Conservation (phyloP, 2,888 invertebrate species). For the Cantharis nigra region DNA sequence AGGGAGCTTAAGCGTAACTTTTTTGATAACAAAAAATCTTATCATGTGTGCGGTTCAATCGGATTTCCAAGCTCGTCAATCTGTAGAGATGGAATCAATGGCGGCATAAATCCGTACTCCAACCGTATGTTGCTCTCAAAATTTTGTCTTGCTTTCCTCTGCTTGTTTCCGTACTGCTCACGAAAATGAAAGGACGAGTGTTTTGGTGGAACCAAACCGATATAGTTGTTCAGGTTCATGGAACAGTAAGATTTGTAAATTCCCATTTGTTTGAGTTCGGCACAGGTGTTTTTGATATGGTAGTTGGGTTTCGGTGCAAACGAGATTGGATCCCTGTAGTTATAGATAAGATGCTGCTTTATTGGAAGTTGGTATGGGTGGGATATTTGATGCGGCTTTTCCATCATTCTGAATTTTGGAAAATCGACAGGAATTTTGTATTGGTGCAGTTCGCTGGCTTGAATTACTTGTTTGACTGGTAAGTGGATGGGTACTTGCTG, state of each 20-base stretch:
- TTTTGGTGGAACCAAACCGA: constrained; percentile 25
- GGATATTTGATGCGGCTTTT: not conserved
- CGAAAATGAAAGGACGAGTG: constrained; percentile 21
- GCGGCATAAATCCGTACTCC: constrained; percentile 84
- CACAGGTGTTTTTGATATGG: not conserved
- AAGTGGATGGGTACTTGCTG: constrained; percentile 36
- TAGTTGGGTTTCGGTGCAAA: constrained; percentile 34
- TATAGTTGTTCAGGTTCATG: constrained; percentile 26
- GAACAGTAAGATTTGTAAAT: constrained; percentile 13
- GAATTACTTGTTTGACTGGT: constrained; percentile 41
- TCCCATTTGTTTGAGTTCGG: constrained; percentile 6
- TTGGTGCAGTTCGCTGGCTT: constrained; percentile 42
- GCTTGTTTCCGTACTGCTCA: constrained; percentile 20
- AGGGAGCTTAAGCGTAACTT: not conserved
- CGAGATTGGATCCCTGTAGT: constrained; percentile 2
- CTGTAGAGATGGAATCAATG: constrained; percentile 78
- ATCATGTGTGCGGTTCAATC: constrained; percentile 51
- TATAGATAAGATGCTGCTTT: not conserved
- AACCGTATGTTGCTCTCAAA: constrained; percentile 70
- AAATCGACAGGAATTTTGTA: constrained; percentile 38
- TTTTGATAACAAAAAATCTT: not conserved
- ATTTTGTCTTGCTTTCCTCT: constrained; percentile 48
- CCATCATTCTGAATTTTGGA: constrained; percentile 32
- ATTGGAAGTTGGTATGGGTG: not conserved
- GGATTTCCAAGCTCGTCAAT: constrained; percentile 76